A percentile compares a stretch with the other conserved stretches of the same genome.
Evolutionary conservation across 2,888 invertebrate species (phyloP).

Genomic region (Xanthia icteritia): DNA sequence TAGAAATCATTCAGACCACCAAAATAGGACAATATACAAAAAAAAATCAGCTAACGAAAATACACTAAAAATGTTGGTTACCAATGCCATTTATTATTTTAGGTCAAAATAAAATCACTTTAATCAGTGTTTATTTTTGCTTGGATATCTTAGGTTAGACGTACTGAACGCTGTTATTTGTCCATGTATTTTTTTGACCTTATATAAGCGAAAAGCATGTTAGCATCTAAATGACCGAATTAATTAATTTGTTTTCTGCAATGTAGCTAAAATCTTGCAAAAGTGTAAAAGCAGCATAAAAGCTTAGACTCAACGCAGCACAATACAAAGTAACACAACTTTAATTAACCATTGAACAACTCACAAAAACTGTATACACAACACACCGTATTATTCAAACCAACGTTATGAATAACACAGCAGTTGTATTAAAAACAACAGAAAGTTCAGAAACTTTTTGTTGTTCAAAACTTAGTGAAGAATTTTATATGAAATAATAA

Average conservation of each 20-base stretch:
- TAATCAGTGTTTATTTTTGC: too few species aligned
- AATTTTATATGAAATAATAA: slow-evolving; percentile 43
- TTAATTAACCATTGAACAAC: slow-evolving; percentile 37
- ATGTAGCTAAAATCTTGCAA: not conserved
- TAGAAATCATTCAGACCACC: too few species aligned
- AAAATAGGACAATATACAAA: too few species aligned
- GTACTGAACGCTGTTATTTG: too few species aligned
- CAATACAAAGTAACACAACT: slow-evolving; percentile 22
- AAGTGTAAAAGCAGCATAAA: slow-evolving; percentile 13
- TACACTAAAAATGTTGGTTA: too few species aligned
- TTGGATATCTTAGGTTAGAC: too few species aligned
- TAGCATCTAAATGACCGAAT: not conserved
- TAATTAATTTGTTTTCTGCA: slow-evolving; percentile 10
- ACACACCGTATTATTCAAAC: slow-evolving; percentile 30
- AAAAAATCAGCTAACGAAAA: too few species aligned
- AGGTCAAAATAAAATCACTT: too few species aligned
- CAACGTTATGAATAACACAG: slow-evolving; percentile 34
- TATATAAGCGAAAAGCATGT: not conserved
- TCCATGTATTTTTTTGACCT: too few species aligned
- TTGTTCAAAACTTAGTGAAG: slow-evolving; percentile 27
- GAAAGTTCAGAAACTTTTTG: slow-evolving; percentile 36
- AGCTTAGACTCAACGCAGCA: not conserved
- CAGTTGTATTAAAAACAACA: slow-evolving; percentile 39
- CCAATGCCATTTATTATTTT: too few species aligned
- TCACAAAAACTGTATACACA: slow-evolving; percentile 22